These are phyloP conservation scores for Ceyx cyanopectus DNA, from an alignment of 2,113 vertebrate genomes.

Conservation along the genomic window DNA sequence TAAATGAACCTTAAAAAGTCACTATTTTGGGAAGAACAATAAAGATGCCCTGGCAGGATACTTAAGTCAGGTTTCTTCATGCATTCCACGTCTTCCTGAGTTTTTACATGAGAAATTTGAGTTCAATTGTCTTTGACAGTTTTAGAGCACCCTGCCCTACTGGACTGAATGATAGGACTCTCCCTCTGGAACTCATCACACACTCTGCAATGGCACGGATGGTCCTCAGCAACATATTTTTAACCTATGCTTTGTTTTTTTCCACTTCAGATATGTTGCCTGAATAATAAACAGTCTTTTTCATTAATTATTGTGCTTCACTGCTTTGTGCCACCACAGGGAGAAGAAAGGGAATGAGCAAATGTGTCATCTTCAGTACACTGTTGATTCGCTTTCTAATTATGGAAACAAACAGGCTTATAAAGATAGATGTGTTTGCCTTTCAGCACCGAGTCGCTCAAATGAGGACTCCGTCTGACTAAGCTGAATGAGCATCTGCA, in stretches of 20 bases:
- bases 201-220: not conserved
- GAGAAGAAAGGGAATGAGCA: conserved; percentile 43
- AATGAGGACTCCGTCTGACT: conserved; percentile 14
- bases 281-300: conserved; percentile 44
- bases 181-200: not conserved
- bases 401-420: conserved; percentile 58
- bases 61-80: not conserved
- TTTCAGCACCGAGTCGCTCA: not conserved
- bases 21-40: not conserved
- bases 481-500: conserved; percentile 14
- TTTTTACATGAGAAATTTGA: not conserved
- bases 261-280: not conserved
- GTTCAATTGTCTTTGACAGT: conserved; percentile 1
- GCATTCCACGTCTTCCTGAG: not conserved
- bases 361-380: conserved; percentile 53
- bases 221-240: not conserved
- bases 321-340: conserved; percentile 30
- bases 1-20: not conserved
- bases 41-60: not conserved
- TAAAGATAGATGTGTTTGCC: conserved; percentile 35
- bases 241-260: not conserved
- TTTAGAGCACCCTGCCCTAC: conserved; percentile 2
- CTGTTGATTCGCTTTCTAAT: conserved; percentile 47
- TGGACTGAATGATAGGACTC: not conserved
- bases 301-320: conserved; percentile 50